Evolutionary conservation across 2,888 invertebrate species (phyloP).

Genomic region (Tyria jacobaeae): DNA sequence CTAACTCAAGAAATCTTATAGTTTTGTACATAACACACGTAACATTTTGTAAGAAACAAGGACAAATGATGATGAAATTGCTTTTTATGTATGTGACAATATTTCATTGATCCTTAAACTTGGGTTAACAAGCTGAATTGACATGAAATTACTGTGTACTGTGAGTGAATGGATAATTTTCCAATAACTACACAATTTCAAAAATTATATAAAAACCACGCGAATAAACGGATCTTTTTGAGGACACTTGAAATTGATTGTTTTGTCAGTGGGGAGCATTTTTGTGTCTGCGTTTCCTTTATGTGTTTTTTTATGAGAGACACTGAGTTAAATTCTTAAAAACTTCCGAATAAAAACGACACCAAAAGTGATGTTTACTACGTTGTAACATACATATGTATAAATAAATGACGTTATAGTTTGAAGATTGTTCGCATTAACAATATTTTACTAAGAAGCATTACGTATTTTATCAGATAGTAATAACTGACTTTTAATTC

Average conservation of each 20-base stretch:
- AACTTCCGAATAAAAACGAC: no score
- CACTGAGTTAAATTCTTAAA: neutral
- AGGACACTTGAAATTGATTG: conserved; percentile 51
- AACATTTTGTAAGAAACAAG: conserved; percentile 20
- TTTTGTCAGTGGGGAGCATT: conserved; percentile 44
- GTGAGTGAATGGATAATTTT: conserved; percentile 56
- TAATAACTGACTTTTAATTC: no score
- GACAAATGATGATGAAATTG: conserved; percentile 25
- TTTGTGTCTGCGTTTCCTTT: conserved; percentile 7
- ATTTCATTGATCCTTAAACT: conserved; percentile 40
- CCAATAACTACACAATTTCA: conserved; percentile 44
- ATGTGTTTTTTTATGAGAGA: neutral
- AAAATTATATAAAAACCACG: conserved; percentile 68
- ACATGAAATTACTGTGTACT: conserved; percentile 54
- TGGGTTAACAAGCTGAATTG: conserved; percentile 50
- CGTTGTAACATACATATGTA: neutral
- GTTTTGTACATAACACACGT: conserved; percentile 13
- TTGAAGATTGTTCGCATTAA: neutral
- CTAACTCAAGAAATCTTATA: conserved; percentile 6
- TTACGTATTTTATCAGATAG: no score
- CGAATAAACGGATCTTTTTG: conserved; percentile 60
- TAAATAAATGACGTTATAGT: neutral
- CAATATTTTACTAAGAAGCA: no score
- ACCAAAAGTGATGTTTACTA: neutral
- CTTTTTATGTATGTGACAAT: conserved; percentile 32